These are phyloP conservation scores for Bombus superbus DNA, from an alignment of 1,140 invertebrate genomes.

Conservation along the genomic window DNA sequence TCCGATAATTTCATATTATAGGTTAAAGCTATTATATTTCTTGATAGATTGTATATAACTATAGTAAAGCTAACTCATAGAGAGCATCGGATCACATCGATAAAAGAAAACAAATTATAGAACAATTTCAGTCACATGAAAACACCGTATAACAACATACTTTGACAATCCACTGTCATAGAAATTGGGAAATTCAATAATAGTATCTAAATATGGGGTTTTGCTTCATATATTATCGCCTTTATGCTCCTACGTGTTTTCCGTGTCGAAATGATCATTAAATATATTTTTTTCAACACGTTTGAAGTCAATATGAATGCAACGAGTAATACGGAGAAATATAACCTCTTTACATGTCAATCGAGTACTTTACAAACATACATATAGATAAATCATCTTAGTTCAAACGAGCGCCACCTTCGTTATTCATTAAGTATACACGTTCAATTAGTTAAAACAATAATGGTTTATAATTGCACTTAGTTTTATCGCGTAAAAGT, in stretches of 20 bases:
- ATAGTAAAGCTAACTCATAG: background rate
- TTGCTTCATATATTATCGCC: background rate
- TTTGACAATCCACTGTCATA: slow-evolving; percentile 52
- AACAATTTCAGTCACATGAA: background rate
- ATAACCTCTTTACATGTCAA: slow-evolving; percentile 51
- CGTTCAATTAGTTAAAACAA: slow-evolving; percentile 5
- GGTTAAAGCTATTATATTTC: background rate
- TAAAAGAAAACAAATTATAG: background rate
- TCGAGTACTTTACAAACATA: slow-evolving; percentile 17
- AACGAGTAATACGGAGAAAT: slow-evolving; percentile 9
- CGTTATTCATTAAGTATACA: slow-evolving; percentile 1
- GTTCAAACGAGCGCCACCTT: slow-evolving; percentile 40
- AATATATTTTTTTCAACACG: background rate
- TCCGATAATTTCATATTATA: background rate
- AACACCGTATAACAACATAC: slow-evolving; percentile 37
- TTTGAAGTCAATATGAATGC: background rate
- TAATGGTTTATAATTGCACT: background rate
- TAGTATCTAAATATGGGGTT: background rate
- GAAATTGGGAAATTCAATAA: slow-evolving; percentile 27
- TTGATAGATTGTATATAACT: background rate
- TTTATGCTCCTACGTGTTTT: background rate
- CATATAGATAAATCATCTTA: slow-evolving; percentile 33
- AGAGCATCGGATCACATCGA: background rate
- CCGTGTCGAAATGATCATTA: slow-evolving; percentile 7
- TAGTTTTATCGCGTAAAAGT: background rate